A percentile compares a stretch with the other conserved stretches of the same genome.
Conservation (phyloP, 2,888 invertebrate genomes). For the Hartigia nigra region DNA sequence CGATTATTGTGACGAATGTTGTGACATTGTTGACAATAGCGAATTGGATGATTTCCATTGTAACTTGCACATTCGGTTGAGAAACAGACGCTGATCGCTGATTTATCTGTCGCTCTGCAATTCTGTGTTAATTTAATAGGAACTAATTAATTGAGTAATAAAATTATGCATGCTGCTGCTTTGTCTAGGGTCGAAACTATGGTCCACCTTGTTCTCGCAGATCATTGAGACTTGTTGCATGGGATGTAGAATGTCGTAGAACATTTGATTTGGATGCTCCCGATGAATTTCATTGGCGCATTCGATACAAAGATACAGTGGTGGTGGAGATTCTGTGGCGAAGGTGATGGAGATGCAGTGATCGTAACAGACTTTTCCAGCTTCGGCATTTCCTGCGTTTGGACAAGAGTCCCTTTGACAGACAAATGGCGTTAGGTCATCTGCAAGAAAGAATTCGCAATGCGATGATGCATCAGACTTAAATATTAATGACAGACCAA, state of each 20-base stretch:
- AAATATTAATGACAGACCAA: neutral
- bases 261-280: slow-evolving; percentile 85
- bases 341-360: slow-evolving; percentile 90
- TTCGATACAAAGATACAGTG: slow-evolving; percentile 94
- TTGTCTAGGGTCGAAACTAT: neutral
- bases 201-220: slow-evolving; percentile 90
- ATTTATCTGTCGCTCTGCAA: slow-evolving; percentile 90
- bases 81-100: slow-evolving; percentile 95
- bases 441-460: slow-evolving; percentile 60
- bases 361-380: slow-evolving; percentile 94
- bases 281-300: slow-evolving; percentile 94
- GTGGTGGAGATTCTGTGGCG: slow-evolving; percentile 90
- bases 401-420: slow-evolving; percentile 95
- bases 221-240: slow-evolving; percentile 95
- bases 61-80: slow-evolving; percentile 96
- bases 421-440: slow-evolving; percentile 81
- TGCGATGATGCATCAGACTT: neutral
- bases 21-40: slow-evolving; percentile 92
- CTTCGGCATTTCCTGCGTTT: slow-evolving; percentile 86
- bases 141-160: neutral
- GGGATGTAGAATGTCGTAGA: slow-evolving; percentile 89
- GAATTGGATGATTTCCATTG: slow-evolving; percentile 95
- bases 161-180: neutral
- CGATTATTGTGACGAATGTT: slow-evolving; percentile 88
- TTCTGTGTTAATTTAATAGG: slow-evolving; percentile 70